Percentiles rank a stretch among this genome's conserved stretches.
These are phyloP conservation scores for Esperia sulphurella DNA, from an alignment of 2,888 invertebrate species.

Conservation along the genomic window DNA sequence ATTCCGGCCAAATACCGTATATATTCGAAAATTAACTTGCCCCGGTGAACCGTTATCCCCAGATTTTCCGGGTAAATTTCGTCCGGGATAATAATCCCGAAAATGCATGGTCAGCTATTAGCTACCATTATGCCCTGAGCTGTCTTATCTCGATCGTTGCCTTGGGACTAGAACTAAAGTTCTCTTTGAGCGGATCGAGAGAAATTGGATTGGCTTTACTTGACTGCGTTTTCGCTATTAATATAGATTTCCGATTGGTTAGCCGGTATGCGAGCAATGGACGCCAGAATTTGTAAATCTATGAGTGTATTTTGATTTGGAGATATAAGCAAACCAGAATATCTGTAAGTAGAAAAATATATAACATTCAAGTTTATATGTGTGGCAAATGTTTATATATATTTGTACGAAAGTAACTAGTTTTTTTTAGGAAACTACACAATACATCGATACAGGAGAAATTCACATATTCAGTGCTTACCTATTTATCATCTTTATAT, in stretches of 20 bases:
- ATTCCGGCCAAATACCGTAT: constrained; percentile 28
- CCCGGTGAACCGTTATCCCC: constrained; percentile 23
- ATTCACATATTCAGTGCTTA: too few relatives aligned
- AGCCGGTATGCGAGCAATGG: constrained; percentile 36
- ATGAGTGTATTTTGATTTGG: background rate
- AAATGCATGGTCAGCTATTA: constrained; percentile 50
- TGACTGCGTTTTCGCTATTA: constrained; percentile 46
- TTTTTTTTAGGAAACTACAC: too few relatives aligned
- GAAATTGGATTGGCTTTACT: constrained; percentile 21
- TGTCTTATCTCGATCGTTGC: background rate
- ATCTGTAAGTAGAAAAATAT: too few relatives aligned
- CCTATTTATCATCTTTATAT: too few relatives aligned
- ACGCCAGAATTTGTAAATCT: constrained; percentile 21
- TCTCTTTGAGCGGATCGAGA: constrained; percentile 16
- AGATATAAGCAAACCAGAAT: background rate
- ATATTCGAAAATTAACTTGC: constrained; percentile 51
- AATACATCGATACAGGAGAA: too few relatives aligned
- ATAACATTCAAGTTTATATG: too few relatives aligned
- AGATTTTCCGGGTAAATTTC: constrained; percentile 47
- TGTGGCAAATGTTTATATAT: too few relatives aligned
- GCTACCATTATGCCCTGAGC: constrained; percentile 26
- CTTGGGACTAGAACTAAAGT: background rate
- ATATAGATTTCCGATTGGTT: constrained; percentile 45
- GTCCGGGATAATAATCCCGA: constrained; percentile 47
- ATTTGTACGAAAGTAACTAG: too few relatives aligned